Base-by-base conservation (phyloP, 2,888 invertebrate species). In the Drosophila robusta region DNA sequence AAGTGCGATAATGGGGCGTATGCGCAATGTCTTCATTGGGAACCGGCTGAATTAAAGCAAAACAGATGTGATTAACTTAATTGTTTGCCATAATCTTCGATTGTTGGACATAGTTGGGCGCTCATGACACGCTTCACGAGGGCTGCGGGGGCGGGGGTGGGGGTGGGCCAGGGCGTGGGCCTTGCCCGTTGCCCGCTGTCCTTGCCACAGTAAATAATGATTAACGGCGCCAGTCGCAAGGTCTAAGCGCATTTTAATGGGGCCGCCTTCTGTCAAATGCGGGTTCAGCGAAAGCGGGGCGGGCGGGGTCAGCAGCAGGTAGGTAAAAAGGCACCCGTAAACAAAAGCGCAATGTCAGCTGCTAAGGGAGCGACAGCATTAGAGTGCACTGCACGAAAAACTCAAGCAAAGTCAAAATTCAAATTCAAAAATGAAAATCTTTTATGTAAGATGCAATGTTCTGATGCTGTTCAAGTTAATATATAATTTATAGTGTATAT, bases 41-140 rank as follows among this genome's bases (percentile, higher is more conserved):
- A 22, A 29, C 45, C 47, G 50, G 29, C 41, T 38, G 51, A 70
- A 69, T 62, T 64, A 75, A 77, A 69, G 74, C 71, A 74, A 67
- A 76, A 57, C 65, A 67, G 77, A 75, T 86, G 86, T 88, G 84
- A 88, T 88, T 86, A 83, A 81, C 73, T 82, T 86, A 86, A 86
- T 86, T 86, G 84, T 80, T 87, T 70, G 86, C 49, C 70, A 77
- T 78, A 83, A 87, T 83, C 88, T 86, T 87, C 86, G 85, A 87
- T 86, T 86, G 79, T 73, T 60, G 72, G 70, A 7, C 26, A 29
- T 57, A 57, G 55, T 44, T 38, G 22, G 24, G 3, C 29, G 61
- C 62, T 51, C 63, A 70, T 70, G 70, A 70, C 70, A 70, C 50
- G 50, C 61, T 29, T 18, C n/a, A 29, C 29, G 8, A 8, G 29